phyloP scores from a whole-genome alignment of 2,888 invertebrate species.

The Aleiodes leptofemur region DNA sequence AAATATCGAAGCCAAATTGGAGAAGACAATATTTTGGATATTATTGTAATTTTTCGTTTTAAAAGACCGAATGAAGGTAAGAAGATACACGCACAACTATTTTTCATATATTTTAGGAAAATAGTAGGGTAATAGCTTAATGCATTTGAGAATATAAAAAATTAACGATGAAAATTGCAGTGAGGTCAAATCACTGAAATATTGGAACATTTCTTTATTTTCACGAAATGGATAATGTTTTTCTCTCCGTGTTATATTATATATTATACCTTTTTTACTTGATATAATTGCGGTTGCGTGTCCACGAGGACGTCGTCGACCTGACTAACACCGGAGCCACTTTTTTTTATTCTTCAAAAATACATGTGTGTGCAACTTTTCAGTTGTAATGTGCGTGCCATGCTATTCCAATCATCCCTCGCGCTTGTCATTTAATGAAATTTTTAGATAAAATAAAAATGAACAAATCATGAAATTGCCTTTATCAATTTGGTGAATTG shows the following conservation, averaged over 20 bases:
- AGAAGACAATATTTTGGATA: too few relatives aligned
- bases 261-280: neutral
- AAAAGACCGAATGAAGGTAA: too few relatives aligned
- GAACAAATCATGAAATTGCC: too few relatives aligned
- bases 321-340: constrained; percentile 1
- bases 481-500: neutral
- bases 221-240: neutral
- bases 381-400: neutral
- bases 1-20: too few relatives aligned
- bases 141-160: too few relatives aligned
- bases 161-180: too few relatives aligned
- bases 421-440: neutral
- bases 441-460: constrained; percentile 5
- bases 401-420: neutral
- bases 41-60: too few relatives aligned
- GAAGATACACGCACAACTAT: too few relatives aligned
- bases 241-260: neutral
- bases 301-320: constrained; percentile 32
- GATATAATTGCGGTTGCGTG: constrained; percentile 31
- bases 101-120: neutral
- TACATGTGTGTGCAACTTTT: neutral
- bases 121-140: too few relatives aligned
- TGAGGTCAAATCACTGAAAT: too few relatives aligned
- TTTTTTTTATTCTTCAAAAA: neutral
- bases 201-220: too few relatives aligned